Evolutionary conservation across 2,888 invertebrate species (phyloP).

Genomic region (Nematopogon swammerdamellus): DNA sequence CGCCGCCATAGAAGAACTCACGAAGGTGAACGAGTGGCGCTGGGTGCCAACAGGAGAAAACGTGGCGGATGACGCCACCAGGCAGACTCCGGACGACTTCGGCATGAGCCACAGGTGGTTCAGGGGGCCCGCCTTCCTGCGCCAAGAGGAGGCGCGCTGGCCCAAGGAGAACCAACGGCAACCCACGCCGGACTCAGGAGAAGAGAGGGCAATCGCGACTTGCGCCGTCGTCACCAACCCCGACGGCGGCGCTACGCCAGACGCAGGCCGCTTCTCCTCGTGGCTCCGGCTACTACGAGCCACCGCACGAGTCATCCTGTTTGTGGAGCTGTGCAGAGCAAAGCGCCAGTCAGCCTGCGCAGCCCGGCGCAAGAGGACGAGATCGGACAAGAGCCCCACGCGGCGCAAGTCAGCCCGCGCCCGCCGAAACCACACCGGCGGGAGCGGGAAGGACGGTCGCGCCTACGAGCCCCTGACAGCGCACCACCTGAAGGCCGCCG

Average conservation of each 20-base stretch:
- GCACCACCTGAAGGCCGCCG: not conserved
- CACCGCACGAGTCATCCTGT: not conserved
- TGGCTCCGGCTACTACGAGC: not conserved
- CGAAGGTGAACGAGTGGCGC: slow-evolving; percentile 6
- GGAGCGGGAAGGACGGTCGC: not conserved
- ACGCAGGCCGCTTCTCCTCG: not conserved
- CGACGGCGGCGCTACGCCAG: not conserved
- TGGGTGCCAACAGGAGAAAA: slow-evolving; percentile 7
- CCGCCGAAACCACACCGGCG: not conserved
- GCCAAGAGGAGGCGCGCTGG: not conserved
- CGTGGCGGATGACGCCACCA: slow-evolving; percentile 9
- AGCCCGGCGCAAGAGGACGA: not conserved
- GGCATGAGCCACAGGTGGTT: slow-evolving; percentile 4
- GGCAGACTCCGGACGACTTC: not conserved
- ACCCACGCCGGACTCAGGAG: not conserved
- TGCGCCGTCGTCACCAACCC: no score
- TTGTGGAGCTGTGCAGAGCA: not conserved
- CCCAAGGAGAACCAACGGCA: slow-evolving; percentile 3
- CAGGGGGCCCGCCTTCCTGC: slow-evolving; percentile 8
- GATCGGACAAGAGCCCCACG: not conserved
- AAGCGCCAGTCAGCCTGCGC: not conserved
- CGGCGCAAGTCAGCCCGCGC: not conserved
- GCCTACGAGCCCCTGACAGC: not conserved
- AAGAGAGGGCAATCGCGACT: not conserved
- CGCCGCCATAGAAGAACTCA: slow-evolving; percentile 11